phyloP scores from a whole-genome alignment of 2,888 invertebrate species.

The Leptinotarsa peninsularis region DNA sequence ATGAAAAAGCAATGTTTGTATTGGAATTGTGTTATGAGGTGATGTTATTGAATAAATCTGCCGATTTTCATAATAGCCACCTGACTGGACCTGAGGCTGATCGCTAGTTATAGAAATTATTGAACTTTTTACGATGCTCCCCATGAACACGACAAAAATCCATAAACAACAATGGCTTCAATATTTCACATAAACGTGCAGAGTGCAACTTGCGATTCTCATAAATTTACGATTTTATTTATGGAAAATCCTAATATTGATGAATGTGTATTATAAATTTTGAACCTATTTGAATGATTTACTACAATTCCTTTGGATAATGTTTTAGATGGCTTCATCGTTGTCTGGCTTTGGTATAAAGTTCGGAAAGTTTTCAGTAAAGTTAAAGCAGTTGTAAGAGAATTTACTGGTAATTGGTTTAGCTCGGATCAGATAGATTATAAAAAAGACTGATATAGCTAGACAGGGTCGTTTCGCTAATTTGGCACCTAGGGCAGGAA shows the following conservation, averaged over 20 bases:
- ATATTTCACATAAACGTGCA: not conserved
- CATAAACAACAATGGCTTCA: not conserved
- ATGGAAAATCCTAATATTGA: slow-evolving; percentile 11
- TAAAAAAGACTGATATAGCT: not conserved
- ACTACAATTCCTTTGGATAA: not conserved
- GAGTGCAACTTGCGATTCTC: not conserved
- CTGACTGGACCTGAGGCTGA: no score
- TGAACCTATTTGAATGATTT: not conserved
- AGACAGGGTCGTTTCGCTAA: not conserved
- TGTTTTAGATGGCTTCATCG: not conserved
- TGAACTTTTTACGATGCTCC: not conserved
- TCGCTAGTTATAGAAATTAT: no score
- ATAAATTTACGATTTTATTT: not conserved
- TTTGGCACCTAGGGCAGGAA: not conserved
- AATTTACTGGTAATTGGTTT: not conserved
- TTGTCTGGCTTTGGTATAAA: not conserved
- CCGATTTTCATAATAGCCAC: no score
- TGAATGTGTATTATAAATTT: slow-evolving; percentile 10
- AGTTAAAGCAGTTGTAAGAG: not conserved
- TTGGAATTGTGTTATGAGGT: no score
- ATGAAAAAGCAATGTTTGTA: no score
- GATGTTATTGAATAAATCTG: no score
- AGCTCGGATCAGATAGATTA: not conserved
- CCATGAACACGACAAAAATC: not conserved
- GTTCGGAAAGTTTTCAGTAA: not conserved